Conservation (phyloP, 2,797 vertebrate genomes). For the Sardinella longiceps region DNA sequence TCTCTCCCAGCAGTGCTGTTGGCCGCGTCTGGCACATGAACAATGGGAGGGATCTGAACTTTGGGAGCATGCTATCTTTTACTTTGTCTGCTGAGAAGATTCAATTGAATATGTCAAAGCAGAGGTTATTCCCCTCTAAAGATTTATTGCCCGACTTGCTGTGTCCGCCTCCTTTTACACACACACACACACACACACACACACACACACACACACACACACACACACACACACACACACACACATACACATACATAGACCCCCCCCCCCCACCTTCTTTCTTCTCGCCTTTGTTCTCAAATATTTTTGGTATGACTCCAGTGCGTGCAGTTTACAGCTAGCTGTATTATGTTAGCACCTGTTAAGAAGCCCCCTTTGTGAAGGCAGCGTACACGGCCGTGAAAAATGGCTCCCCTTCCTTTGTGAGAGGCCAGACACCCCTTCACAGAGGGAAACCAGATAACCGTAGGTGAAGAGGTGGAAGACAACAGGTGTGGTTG, state of each 20-base stretch:
- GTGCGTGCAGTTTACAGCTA: conserved; percentile 13
- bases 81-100: conserved; percentile 54
- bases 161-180: neutral
- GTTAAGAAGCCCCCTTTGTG: conserved; percentile 24
- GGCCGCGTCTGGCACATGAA: conserved; percentile 74
- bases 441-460: neutral
- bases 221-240: neutral
- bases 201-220: neutral
- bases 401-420: conserved; percentile 56
- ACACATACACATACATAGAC: conserved; percentile 19
- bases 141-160: conserved; percentile 68
- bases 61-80: conserved; percentile 69
- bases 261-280: neutral
- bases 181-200: neutral
- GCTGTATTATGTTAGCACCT: conserved; percentile 39
- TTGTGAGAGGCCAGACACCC: neutral
- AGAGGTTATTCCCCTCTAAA: conserved; percentile 57
- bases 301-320: conserved; percentile 35
- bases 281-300: conserved; percentile 34
- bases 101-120: conserved; percentile 69
- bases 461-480: conserved; percentile 9
- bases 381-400: conserved; percentile 41
- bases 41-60: conserved; percentile 78
- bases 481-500: neutral
- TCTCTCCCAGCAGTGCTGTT: conserved; percentile 67